These are phyloP conservation scores for Drosophila gunungcola DNA, from an alignment of 1,140 invertebrate species.

Conservation along the genomic window DNA sequence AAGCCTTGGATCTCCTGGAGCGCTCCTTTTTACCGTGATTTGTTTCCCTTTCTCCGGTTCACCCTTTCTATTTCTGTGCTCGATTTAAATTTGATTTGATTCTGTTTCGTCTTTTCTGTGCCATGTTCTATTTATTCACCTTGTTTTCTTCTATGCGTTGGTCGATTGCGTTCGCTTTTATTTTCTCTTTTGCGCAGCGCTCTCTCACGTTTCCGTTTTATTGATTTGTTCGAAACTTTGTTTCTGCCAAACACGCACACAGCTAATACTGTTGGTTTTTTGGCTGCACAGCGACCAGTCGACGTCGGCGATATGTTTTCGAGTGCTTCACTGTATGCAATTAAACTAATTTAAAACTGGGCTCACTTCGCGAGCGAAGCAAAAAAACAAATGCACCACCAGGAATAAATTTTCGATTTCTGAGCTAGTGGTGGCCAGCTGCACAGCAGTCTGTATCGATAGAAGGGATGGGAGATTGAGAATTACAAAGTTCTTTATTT, in stretches of 20 bases:
- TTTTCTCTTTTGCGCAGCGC: constrained; percentile 79
- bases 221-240: constrained; percentile 64
- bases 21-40: constrained; percentile 13
- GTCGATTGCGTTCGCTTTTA: constrained; percentile 53
- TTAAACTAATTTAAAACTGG: constrained; percentile 29
- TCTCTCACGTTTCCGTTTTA: constrained; percentile 58
- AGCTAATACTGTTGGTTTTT: constrained; percentile 64
- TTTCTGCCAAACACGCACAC: constrained; percentile 50
- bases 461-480: neutral
- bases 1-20: constrained; percentile 51
- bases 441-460: constrained; percentile 2
- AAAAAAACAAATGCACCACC: constrained; percentile 52
- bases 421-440: constrained; percentile 12
- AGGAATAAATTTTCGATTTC: constrained; percentile 32
- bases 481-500: too few species aligned
- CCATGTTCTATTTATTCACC: constrained; percentile 74
- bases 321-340: constrained; percentile 18
- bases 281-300: constrained; percentile 13
- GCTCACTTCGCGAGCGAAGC: constrained; percentile 26
- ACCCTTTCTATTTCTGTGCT: constrained; percentile 43
- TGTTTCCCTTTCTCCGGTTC: neutral
- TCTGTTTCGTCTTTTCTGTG: constrained; percentile 36
- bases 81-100: constrained; percentile 53
- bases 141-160: constrained; percentile 70
- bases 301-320: neutral